phyloP scores from a whole-genome alignment of 1,140 invertebrate species.

The Orius insidiosus region DNA sequence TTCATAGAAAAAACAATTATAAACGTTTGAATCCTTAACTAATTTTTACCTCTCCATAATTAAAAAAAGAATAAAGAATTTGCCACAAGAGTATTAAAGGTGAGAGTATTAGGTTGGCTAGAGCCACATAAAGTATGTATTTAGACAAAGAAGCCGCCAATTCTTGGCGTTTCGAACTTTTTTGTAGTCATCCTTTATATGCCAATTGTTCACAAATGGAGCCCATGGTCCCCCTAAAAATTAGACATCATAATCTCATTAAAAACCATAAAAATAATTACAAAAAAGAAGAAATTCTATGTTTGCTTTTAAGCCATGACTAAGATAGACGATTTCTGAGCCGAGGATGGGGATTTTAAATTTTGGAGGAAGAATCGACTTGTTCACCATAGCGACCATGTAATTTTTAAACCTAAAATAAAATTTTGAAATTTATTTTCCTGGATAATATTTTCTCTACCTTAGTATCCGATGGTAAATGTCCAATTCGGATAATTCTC shows the following conservation, averaged over 20 bases:
- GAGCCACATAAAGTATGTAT: constrained; percentile 57
- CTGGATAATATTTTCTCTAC: constrained; percentile 22
- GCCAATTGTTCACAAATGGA: constrained; percentile 93
- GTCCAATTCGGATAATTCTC: constrained; percentile 85
- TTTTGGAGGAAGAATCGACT: constrained; percentile 69
- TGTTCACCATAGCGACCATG: constrained; percentile 94
- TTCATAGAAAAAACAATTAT: constrained; percentile 23
- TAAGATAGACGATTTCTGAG: constrained; percentile 64
- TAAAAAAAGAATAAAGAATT: constrained; percentile 84
- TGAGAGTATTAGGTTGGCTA: constrained; percentile 68
- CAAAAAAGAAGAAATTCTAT: constrained; percentile 81
- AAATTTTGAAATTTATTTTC: constrained; percentile 1
- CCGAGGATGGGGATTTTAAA: constrained; percentile 66
- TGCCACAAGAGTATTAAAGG: constrained; percentile 90
- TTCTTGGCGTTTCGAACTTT: constrained; percentile 61
- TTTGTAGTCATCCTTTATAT: constrained; percentile 83
- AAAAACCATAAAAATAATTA: constrained; percentile 32
- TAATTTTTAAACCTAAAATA: constrained; percentile 82
- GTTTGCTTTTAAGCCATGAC: constrained; percentile 75
- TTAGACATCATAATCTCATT: background rate
- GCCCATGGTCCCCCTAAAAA: constrained; percentile 64
- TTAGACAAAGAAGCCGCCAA: constrained; percentile 59
- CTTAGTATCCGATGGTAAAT: constrained; percentile 95
- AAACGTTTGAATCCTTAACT: constrained; percentile 10
- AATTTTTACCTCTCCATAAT: constrained; percentile 62